phyloP scores from a whole-genome alignment of 1,140 invertebrate genomes.

The Orchesella cincta region DNA sequence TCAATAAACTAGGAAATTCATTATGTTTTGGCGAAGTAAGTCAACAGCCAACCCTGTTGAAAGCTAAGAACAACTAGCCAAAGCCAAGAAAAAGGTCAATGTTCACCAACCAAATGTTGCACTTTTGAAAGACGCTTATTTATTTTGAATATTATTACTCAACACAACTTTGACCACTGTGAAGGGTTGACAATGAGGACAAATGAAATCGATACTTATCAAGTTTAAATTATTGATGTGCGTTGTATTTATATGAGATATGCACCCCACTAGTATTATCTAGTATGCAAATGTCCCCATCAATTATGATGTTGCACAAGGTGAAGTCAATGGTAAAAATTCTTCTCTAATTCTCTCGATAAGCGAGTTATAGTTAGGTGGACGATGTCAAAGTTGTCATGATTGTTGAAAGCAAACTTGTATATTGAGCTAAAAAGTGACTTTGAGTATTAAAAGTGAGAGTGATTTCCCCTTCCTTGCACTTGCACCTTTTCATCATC shows the following conservation, averaged over 20 bases:
- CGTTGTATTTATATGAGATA: not conserved
- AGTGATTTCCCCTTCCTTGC: constrained; percentile 29
- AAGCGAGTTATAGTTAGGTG: not conserved
- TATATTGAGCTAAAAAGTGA: constrained; percentile 20
- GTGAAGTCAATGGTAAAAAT: not conserved
- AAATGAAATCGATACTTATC: not conserved
- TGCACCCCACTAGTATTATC: not conserved
- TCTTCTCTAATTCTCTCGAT: not conserved
- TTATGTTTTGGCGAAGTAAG: not conserved
- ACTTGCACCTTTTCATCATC: not conserved
- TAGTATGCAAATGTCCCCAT: too few species aligned
- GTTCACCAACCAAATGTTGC: not conserved
- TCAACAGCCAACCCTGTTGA: not conserved
- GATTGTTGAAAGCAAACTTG: constrained; percentile 23
- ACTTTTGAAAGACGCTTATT: not conserved
- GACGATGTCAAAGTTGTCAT: too few species aligned
- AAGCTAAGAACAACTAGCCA: not conserved
- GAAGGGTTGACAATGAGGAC: constrained; percentile 12
- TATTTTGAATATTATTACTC: not conserved
- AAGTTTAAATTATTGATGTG: not conserved
- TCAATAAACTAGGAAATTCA: constrained; percentile 24
- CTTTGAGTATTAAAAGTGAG: constrained; percentile 27
- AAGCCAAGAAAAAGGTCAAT: constrained; percentile 26
- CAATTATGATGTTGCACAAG: not conserved
- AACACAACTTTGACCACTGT: not conserved